Evolutionary conservation across 2,888 invertebrate species (phyloP), one percentile per base, ranked within the genome.

Genomic region (Tethea ocularis): DNA sequence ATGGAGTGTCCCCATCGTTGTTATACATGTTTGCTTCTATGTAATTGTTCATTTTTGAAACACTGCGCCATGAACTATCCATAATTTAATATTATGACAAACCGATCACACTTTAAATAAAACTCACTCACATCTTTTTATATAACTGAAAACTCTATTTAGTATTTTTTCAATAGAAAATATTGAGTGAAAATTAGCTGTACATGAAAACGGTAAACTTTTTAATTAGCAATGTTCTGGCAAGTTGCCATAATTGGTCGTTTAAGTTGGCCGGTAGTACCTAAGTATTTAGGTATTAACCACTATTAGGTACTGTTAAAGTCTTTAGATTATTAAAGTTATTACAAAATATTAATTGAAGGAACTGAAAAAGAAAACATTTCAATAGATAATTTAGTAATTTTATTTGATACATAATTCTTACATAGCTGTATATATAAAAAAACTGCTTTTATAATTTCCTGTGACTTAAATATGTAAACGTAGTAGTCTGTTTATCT

Each of bases 1-100:
- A 72, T 8, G 93, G 93, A 0, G 93, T 93, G 15, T 84, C 87
- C 0, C 91, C 90, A 46, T 81, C 82, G 69, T 81, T 85, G 56
- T 20, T 15, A 22, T 78, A 90, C 91, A 91, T 90, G 41, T 46
- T 46, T 10, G 46, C 46, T 46, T 46, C 46, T n/a, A 46, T 46
- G 20, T 46, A 46, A 46, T 20, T n/a, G 20, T 20, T 46, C 46
- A 33, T 8, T 33, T 33, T 33, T 11, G 33, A 33, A 33, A 33
- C 33, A 46, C 20, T 20, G 46, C 46, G n/a, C 46, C n/a, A 46
- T 20, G n/a, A 20, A 46, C 20, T n/a, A 7, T 46, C 20, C 41
- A 38, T 38, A 51, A 51, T 41, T 52, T 17, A 23, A 5, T 38
- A n/a, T 38, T 38, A 38, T 38, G 38, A n/a, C 5, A n/a, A n/a